Conservation (phyloP, 2,888 invertebrate genomes). For the Notocelia uddmanniana region DNA sequence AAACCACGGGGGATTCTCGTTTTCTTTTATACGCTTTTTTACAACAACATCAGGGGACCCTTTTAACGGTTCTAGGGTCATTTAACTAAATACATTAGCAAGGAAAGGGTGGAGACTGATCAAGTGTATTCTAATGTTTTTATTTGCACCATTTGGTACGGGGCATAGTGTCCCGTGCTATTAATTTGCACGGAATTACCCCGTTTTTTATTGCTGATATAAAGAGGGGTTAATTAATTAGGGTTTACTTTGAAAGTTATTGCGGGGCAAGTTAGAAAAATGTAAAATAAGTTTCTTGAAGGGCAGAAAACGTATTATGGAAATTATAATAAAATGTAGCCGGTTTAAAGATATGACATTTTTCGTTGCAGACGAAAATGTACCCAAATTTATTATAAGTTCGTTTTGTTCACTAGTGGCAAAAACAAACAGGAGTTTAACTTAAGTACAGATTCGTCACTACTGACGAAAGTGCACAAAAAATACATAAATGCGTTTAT, state of each 20-base stretch:
- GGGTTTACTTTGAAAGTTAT: constrained; percentile 23
- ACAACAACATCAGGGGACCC: constrained; percentile 61
- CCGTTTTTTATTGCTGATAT: constrained; percentile 39
- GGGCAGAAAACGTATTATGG: not conserved
- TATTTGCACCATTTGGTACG: constrained; percentile 65
- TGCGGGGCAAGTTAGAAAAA: not conserved
- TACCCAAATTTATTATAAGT: too few relatives aligned
- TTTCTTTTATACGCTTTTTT: constrained; percentile 43
- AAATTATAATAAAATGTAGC: not conserved
- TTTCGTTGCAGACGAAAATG: too few relatives aligned
- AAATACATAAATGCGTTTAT: too few relatives aligned
- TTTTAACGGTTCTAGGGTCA: constrained; percentile 74
- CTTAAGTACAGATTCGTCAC: too few relatives aligned
- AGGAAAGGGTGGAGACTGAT: constrained; percentile 76
- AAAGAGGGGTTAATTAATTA: constrained; percentile 35
- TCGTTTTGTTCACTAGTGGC: too few relatives aligned
- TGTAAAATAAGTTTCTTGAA: constrained; percentile 2
- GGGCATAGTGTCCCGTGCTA: constrained; percentile 49
- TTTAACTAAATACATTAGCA: constrained; percentile 78
- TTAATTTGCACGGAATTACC: constrained; percentile 49
- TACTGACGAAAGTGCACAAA: too few relatives aligned
- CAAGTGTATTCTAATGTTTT: constrained; percentile 82
- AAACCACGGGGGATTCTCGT: constrained; percentile 33
- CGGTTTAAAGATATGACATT: not conserved
- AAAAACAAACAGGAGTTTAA: too few relatives aligned